Percentiles rank a stretch among this genome's conserved stretches.
These are phyloP conservation scores for Vulpes ferrilata DNA, from an alignment of 2,113 vertebrate species.

Conservation along the genomic window DNA sequence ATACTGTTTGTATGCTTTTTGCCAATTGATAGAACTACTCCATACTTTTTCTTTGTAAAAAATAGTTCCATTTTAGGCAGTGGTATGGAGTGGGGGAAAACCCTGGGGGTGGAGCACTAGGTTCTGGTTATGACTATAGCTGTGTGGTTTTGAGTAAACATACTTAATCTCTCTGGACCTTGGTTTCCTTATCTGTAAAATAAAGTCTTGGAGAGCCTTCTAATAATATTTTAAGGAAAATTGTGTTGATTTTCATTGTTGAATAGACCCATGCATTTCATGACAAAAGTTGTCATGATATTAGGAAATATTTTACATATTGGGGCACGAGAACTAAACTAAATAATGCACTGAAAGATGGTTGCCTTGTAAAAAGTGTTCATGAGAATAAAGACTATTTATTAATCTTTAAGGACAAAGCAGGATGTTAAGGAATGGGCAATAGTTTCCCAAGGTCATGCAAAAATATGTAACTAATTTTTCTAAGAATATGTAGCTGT, in stretches of 20 bases:
- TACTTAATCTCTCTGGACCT: not conserved
- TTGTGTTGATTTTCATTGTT: not conserved
- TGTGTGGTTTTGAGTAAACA: not conserved
- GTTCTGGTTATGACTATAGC: not conserved
- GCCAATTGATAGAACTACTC: not conserved
- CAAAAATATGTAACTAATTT: not conserved
- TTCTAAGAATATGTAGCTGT: not conserved
- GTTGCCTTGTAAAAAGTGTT: slow-evolving; percentile 68
- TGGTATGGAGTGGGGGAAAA: not conserved
- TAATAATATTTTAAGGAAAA: not conserved
- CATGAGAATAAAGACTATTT: slow-evolving; percentile 57
- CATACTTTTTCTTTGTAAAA: not conserved
- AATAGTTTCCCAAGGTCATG: not conserved
- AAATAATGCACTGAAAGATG: slow-evolving; percentile 20
- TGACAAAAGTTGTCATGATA: not conserved
- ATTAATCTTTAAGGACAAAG: slow-evolving; percentile 19
- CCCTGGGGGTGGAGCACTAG: not conserved
- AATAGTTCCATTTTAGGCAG: not conserved
- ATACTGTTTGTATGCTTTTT: not conserved
- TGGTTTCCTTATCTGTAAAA: not conserved
- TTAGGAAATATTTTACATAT: slow-evolving; percentile 24
- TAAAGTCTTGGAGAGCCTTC: not conserved
- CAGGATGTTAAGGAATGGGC: not conserved
- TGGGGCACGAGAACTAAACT: not conserved
- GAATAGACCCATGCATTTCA: not conserved